Percentiles rank a stretch among this genome's conserved stretches.
These are phyloP conservation scores for Nephila pilipes DNA, from an alignment of 1,140 invertebrate species.

Conservation along the genomic window DNA sequence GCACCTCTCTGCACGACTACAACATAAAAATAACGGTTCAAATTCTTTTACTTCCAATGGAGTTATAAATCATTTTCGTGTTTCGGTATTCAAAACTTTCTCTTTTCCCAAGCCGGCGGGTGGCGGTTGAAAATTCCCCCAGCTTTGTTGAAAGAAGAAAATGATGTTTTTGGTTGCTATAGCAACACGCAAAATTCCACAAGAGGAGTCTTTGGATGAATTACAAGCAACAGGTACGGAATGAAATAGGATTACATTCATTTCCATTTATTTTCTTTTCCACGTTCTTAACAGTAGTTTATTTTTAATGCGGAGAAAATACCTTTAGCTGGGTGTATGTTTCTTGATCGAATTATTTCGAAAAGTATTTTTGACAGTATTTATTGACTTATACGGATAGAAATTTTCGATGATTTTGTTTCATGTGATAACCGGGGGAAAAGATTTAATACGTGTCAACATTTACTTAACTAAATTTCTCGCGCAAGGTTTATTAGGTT, in stretches of 20 bases:
- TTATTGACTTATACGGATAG: background rate
- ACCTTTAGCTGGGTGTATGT: background rate
- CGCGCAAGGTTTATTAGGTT: no score
- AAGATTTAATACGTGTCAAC: no score
- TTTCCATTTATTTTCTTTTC: conserved; percentile 27
- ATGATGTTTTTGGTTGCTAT: conserved; percentile 41
- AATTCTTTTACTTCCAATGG: background rate
- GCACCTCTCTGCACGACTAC: background rate
- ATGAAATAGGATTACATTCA: conserved; percentile 40
- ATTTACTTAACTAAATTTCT: no score
- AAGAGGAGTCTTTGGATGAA: conserved; percentile 36
- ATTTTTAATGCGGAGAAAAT: conserved; percentile 20
- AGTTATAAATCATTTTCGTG: conserved; percentile 2
- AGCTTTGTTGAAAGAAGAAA: conserved; percentile 37
- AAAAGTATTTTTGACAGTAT: conserved; percentile 6
- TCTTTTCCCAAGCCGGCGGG: background rate
- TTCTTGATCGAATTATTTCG: conserved; percentile 17
- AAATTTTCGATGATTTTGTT: background rate
- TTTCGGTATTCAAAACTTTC: conserved; percentile 35
- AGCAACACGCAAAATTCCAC: conserved; percentile 39
- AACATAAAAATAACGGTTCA: background rate
- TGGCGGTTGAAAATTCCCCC: background rate
- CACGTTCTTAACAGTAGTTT: background rate
- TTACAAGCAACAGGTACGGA: conserved; percentile 44
- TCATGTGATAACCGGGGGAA: background rate